phyloP scores from a whole-genome alignment of 2,888 invertebrate genomes.

The Noctuana brunneofusca region DNA sequence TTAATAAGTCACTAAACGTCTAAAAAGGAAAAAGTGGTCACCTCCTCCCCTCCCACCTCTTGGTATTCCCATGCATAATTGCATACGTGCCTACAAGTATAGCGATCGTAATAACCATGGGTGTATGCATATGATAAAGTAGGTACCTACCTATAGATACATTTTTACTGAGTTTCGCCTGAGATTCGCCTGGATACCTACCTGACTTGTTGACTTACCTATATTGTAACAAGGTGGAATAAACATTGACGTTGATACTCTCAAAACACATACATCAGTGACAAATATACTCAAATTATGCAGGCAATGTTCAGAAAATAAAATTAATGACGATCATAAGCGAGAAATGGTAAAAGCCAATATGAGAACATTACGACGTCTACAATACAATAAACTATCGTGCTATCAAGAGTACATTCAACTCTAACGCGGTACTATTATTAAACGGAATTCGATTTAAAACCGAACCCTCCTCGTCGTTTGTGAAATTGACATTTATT shows the following conservation, averaged over 20 bases:
- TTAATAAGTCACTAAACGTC: too few species aligned
- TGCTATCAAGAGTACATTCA: conserved; percentile 79
- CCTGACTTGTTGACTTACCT: too few species aligned
- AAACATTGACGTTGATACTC: conserved; percentile 20
- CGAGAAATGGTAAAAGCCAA: conserved; percentile 39
- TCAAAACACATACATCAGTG: conserved; percentile 23
- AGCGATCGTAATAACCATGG: not conserved
- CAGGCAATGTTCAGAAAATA: conserved; percentile 33
- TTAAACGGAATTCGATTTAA: conserved; percentile 82
- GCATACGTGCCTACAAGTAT: not conserved
- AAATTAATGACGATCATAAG: conserved; percentile 33
- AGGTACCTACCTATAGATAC: not conserved
- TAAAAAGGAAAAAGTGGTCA: too few species aligned
- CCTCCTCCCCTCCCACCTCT: too few species aligned
- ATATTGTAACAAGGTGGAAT: not conserved
- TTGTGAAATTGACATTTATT: conserved; percentile 83
- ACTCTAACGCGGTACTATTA: conserved; percentile 79
- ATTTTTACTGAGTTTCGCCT: not conserved
- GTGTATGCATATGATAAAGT: not conserved
- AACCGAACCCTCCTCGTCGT: conserved; percentile 81
- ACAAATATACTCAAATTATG: conserved; percentile 33
- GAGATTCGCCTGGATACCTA: not conserved
- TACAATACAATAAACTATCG: conserved; percentile 76
- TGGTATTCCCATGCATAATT: too few species aligned
- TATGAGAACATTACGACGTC: conserved; percentile 48